Evolutionary conservation across 2,888 invertebrate genomes (phyloP).

Genomic region (Drosophila buzzatii): DNA sequence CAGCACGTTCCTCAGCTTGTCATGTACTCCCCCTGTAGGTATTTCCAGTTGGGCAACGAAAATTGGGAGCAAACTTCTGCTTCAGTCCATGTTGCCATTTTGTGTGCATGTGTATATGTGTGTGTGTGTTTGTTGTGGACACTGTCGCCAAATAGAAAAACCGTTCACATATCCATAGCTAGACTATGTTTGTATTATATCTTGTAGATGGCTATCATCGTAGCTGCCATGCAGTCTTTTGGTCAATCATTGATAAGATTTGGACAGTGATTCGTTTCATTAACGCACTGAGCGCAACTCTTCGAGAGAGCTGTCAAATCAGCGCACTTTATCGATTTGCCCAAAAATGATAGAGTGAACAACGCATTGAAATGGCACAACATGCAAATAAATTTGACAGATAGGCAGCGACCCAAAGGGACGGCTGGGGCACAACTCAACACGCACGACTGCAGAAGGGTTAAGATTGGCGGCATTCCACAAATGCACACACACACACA

Average conservation of each 20-base stretch:
- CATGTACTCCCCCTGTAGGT: slow-evolving; percentile 49
- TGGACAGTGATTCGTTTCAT: slow-evolving; percentile 39
- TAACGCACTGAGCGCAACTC: slow-evolving; percentile 39
- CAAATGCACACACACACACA: slow-evolving; percentile 29
- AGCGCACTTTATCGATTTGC: slow-evolving; percentile 72
- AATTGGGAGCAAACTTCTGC: slow-evolving; percentile 41
- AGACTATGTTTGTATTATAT: slow-evolving; percentile 18
- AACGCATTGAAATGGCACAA: slow-evolving; percentile 62
- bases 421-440: slow-evolving; percentile 18
- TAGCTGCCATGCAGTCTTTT: slow-evolving; percentile 16
- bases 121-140: slow-evolving; percentile 63
- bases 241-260: slow-evolving; percentile 58
- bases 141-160: slow-evolving; percentile 72
- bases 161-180: slow-evolving; percentile 18
- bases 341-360: slow-evolving; percentile 36
- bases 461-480: slow-evolving; percentile 70
- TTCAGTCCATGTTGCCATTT: slow-evolving; percentile 56
- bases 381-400: slow-evolving; percentile 65
- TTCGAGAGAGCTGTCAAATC: slow-evolving; percentile 17
- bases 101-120: slow-evolving; percentile 26
- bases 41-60: slow-evolving; percentile 52
- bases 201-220: slow-evolving; percentile 16
- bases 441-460: slow-evolving; percentile 69
- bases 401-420: slow-evolving; percentile 21
- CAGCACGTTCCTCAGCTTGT: slow-evolving; percentile 59